Conservation (phyloP, 2,888 invertebrate genomes). For the Coelogynopora nodosa region DNA sequence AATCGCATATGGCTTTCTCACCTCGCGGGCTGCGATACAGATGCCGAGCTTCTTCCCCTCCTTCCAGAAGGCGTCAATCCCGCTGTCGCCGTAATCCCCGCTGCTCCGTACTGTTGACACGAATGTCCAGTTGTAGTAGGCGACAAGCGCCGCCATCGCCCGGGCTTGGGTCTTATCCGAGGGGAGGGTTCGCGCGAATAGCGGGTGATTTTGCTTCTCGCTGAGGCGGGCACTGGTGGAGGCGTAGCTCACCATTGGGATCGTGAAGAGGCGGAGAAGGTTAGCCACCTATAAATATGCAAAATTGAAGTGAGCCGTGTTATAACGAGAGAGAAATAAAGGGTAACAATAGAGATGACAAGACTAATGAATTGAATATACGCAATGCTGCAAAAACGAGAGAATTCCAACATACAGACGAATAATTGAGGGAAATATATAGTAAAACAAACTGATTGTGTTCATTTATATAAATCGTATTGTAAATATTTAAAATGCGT, state of each 20-base stretch:
- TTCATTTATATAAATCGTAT: too few species aligned
- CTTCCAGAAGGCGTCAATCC: slow-evolving; percentile 72
- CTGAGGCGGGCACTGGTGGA: slow-evolving; percentile 72
- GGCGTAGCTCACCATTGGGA: slow-evolving; percentile 70
- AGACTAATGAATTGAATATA: too few species aligned
- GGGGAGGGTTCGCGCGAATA: slow-evolving; percentile 69
- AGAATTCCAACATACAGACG: too few species aligned
- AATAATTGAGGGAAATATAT: too few species aligned
- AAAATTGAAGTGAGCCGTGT: neutral
- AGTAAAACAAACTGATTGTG: too few species aligned
- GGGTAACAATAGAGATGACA: too few species aligned
- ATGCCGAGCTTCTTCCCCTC: slow-evolving; percentile 62
- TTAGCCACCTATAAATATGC: slow-evolving; percentile 66
- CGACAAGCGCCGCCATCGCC: slow-evolving; percentile 70
- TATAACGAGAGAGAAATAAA: too few species aligned
- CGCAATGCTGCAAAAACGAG: too few species aligned
- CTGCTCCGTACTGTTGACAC: slow-evolving; percentile 72
- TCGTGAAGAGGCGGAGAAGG: slow-evolving; percentile 70
- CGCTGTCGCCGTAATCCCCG: slow-evolving; percentile 73
- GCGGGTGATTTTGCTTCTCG: slow-evolving; percentile 71
- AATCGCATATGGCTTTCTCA: slow-evolving; percentile 62
- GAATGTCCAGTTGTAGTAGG: slow-evolving; percentile 68
- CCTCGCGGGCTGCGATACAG: slow-evolving; percentile 72
- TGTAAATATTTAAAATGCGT: too few species aligned
- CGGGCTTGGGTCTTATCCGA: slow-evolving; percentile 66